Base-by-base conservation (phyloP, 2,797 vertebrate species). In the Sebastolobus altivelis region DNA sequence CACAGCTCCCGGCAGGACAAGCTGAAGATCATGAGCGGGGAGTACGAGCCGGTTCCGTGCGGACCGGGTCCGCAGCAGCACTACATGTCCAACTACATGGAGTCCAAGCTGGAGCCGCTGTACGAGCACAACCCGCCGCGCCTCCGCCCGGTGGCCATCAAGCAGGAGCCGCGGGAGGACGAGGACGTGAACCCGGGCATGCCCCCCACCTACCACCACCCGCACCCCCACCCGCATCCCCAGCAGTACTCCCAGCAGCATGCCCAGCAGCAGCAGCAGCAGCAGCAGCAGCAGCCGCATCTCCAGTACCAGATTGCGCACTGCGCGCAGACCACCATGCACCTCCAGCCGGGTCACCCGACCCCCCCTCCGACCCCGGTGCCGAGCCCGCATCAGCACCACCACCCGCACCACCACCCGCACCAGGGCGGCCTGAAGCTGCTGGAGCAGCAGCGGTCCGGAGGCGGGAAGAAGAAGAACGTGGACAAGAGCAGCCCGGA, bases 281-380 rank as follows among this genome's bases (percentile, higher is more conserved):
- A 75, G 49, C 95, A 94, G 89, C 93, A 94, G 85, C 96, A 94
- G 92, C 96, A 96, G 81, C 96, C 97, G 72, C 97, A 99, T 92
- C 97, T 99, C 76, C 97, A 99, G 95, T 98, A 98, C 94, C 98
- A 99, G 94, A 97, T 97, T 22, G 97, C 97, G 73, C 98, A 98
- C 92, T 99, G 98, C 93, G 97, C 97, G 80, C 98, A 99, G 95
- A 99, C 98, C 86, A 96, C 97, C 92, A 96, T 99, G 97, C 98
- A 98, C 94, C 97, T 99, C 74, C 98, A 98, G 92, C 97, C 98
- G 1, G 97, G 97, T 0, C 98, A 99, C 92, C 98, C 98, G 67
- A 99, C 98, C 58, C 98, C 97, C 29, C 98, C 97, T 18, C 98
- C 98, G 60, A 99, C 98, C 78, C 98, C 98, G 13, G 98, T 97